Conservation (phyloP, 1,140 invertebrate genomes). For the Andricus grossulariae region DNA sequence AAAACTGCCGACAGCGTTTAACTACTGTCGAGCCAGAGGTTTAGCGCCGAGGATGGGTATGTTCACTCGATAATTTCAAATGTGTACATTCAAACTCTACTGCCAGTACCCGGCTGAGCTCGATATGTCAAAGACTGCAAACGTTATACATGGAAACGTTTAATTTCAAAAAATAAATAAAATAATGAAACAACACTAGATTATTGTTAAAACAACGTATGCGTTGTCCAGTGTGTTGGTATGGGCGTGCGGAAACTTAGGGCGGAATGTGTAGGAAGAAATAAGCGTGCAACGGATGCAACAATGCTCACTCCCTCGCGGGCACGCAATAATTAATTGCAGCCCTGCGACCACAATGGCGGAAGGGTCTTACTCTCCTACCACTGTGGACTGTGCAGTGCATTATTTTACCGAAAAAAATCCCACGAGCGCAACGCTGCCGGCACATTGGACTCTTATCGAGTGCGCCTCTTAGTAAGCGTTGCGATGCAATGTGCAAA, state of each 20-base stretch:
- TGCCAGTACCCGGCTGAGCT: too few species aligned
- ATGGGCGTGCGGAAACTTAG: conserved; percentile 14
- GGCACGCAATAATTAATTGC: conserved; percentile 72
- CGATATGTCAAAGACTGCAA: too few species aligned
- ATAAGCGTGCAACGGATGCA: conserved; percentile 58
- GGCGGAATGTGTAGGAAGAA: conserved; percentile 35
- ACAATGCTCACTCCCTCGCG: conserved; percentile 62
- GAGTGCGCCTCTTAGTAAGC: conserved; percentile 36
- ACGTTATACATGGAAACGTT: neutral
- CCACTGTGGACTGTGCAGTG: conserved; percentile 41
- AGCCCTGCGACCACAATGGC: conserved; percentile 66
- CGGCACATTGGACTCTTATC: conserved; percentile 35
- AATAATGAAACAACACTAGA: neutral
- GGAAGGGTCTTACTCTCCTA: conserved; percentile 45
- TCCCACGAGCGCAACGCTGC: conserved; percentile 52
- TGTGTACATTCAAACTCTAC: too few species aligned
- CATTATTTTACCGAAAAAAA: conserved; percentile 66
- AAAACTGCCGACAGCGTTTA: too few species aligned
- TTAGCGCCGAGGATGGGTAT: too few species aligned
- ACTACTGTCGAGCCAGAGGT: too few species aligned
- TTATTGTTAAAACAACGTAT: conserved; percentile 1
- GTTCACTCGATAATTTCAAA: too few species aligned
- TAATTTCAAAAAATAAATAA: neutral
- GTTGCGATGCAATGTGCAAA: conserved; percentile 47
- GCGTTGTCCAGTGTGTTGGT: conserved; percentile 38